Evolutionary conservation across 2,113 vertebrate species (phyloP).

Genomic region (Thomomys bottae): DNA sequence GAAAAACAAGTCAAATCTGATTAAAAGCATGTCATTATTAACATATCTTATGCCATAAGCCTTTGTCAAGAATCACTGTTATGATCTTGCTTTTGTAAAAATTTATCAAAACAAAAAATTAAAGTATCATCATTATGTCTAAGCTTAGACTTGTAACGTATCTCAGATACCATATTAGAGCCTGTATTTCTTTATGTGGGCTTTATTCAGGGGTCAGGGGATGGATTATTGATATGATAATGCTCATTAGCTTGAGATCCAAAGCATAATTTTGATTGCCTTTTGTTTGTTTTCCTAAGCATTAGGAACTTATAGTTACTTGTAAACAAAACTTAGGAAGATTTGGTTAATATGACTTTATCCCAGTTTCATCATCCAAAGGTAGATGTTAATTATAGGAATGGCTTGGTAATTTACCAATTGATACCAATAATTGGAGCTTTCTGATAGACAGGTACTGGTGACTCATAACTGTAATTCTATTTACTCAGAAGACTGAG

Average conservation of each 20-base stretch:
- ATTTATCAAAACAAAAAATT: constrained; percentile 36
- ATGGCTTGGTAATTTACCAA: constrained; percentile 32
- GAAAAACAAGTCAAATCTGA: neutral
- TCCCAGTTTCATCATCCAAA: neutral
- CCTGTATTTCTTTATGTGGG: neutral
- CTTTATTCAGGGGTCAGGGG: neutral
- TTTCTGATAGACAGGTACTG: neutral
- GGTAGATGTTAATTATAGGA: constrained; percentile 3
- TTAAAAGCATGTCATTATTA: neutral
- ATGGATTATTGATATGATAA: neutral
- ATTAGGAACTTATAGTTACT: neutral
- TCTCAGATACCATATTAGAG: constrained; percentile 19
- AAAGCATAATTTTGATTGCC: neutral
- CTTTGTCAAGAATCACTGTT: constrained; percentile 10
- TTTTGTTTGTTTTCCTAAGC: neutral
- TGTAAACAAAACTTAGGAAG: neutral
- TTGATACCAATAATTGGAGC: neutral
- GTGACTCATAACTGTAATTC: too few relatives aligned
- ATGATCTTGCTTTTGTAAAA: constrained; percentile 50
- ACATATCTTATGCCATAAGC: neutral
- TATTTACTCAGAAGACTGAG: too few relatives aligned
- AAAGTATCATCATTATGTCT: constrained; percentile 10
- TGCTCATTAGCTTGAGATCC: neutral
- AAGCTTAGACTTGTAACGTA: neutral
- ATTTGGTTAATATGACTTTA: constrained; percentile 10